Evolutionary conservation across 2,888 invertebrate species (phyloP).

Genomic region (Leptinotarsa juncta): DNA sequence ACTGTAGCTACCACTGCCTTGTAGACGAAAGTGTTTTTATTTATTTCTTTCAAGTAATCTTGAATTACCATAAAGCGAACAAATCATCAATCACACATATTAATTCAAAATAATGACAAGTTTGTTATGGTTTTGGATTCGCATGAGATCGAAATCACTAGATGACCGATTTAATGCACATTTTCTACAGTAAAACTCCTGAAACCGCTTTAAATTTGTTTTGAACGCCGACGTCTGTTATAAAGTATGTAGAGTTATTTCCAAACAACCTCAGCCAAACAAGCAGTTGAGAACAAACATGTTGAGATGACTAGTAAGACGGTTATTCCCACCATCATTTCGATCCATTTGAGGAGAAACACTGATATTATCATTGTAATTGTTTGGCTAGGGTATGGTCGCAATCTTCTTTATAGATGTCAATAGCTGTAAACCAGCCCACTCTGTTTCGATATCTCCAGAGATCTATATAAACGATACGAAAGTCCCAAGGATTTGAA

Average conservation of each 20-base stretch:
- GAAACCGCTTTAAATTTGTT: no score
- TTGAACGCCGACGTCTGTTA: background rate
- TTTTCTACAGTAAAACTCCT: no score
- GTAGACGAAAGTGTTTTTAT: no score
- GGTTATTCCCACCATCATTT: conserved; percentile 46
- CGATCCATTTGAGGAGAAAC: conserved; percentile 59
- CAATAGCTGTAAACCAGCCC: conserved; percentile 51
- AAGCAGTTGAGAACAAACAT: conserved; percentile 33
- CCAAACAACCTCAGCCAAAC: conserved; percentile 17
- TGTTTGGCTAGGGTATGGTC: conserved; percentile 60
- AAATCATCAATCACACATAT: no score
- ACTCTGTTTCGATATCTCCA: background rate
- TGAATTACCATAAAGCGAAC: no score
- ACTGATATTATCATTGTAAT: conserved; percentile 62
- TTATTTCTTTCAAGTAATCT: no score
- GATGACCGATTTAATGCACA: no score
- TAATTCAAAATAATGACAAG: no score
- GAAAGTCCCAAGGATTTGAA: background rate
- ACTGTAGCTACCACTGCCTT: no score
- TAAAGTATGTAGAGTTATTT: background rate
- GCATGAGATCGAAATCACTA: no score
- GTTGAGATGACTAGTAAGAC: conserved; percentile 30
- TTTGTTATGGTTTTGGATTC: no score
- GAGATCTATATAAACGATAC: conserved; percentile 2
- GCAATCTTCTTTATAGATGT: conserved; percentile 55